Base-by-base conservation (phyloP, 2,888 invertebrate species). In the Caenorhabditis sinica region DNA sequence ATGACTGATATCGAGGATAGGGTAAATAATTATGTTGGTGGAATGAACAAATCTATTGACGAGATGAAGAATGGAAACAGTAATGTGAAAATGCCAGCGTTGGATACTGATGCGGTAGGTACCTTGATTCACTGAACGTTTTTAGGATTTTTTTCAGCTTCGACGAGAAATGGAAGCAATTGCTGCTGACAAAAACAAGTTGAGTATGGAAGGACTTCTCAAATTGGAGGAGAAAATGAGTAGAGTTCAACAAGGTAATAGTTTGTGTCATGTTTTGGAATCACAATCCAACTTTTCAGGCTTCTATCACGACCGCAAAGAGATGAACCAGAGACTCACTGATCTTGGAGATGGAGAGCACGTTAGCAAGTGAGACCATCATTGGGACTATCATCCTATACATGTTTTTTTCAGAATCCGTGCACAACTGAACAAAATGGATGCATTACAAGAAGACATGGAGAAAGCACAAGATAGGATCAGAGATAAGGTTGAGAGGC, bases 161-260 rank as follows among this genome's bases (percentile, higher is more conserved):
- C 88, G 92, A 1, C 89, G 92, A 9, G 92, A 92, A 53, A 92
- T 92, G 92, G 92, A 92, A 61, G 89, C 90, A 1, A 92, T 92
- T 15, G 88, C 92, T 6, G 90, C 92, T 4, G 92, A 92, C 74
- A 92, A 92, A 82, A 92, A 91, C 86, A 92, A 92, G 66, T 73
- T 92, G 73, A 90, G 89, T 60, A 92, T 92, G 92, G 92, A 92
- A 65, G 92, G 92, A 3, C 79, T 92, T 36, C 72, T 92, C 61
- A 92, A 91, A 66, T 58, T 92, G 51, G 92, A 92, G 77, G 92
- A 92, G 86, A 92, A 91, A 75, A 91, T 92, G 85, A 88, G 88
- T 13, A 73, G 90, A 23, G 91, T 92, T 11, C 92, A 92, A 74
- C 84, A 88, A 74, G 90, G 91, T 88, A 45, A 61, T n/a, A 36